Evolutionary conservation across 64 coral and sea anemone species (phyloP), one percentile per base, ranked within the genome.

Genomic region (Porites australiensis): DNA sequence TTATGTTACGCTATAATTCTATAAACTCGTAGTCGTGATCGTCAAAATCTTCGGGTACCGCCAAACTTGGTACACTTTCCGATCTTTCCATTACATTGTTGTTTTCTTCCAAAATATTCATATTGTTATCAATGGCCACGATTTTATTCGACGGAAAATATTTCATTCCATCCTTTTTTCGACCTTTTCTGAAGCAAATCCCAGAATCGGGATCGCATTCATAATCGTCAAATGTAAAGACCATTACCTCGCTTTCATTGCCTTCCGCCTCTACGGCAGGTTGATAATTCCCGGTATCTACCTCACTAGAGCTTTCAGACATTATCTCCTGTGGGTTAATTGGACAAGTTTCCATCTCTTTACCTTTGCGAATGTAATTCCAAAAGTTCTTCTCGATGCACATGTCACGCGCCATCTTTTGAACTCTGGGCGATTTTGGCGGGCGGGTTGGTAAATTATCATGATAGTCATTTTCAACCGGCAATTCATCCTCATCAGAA

Each of bases 391-490:
- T 48, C 21, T 93, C 91, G 50, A 18, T 13, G 48, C 45, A 68
- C 10, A 87, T 78, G 2, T 79, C 72, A 4, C 44, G 2, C 14
- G 70, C 91, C 75, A 77, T 87, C 44, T 76, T 87, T 12, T 67
- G 73, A 22, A 87, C 47, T 52, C 48, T 79, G 21, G 50, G 44
- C 20, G 91, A 87, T 45, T 93, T 92, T 43, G 90, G 90, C 18
- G 81, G 81, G 1, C 90, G 44, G 43, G 70, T 44, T 16, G 91
- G 82, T 61, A 64, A 50, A 58, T 43, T 23, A 8, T 79, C 72
- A 12, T 59, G 27, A 8, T 59, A 3, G 16, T 83, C 72, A 20
- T 20, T 58, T 72, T 82, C 79, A 2, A 21, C n/a, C 19, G 6
- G 65, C 14, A 46, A 44, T 51, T 75, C 69, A 5, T 60, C 43